Base-by-base conservation (phyloP, 2,888 invertebrate genomes). In the Lucinisca nassula region DNA sequence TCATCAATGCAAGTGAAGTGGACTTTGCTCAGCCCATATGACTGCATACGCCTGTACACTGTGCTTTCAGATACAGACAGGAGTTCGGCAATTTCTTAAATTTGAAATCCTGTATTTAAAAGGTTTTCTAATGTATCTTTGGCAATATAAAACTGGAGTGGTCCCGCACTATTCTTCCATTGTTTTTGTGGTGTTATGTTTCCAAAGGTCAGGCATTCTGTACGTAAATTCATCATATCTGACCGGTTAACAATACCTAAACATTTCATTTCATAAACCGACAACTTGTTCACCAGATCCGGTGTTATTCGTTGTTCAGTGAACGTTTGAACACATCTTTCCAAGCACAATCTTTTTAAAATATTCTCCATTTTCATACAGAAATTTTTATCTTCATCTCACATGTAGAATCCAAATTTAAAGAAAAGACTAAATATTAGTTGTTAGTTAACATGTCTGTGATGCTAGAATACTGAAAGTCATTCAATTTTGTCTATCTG, bases 1-100 rank as follows among this genome's bases (percentile, higher is more conserved):
- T 84, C 84, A 76, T 70, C 49, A 37, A 79, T 79, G 38, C 75
- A 35, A 14, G 75, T 35, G 58, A 75, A 84, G 21, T 76, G 17
- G n/a, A 24, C 24, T 49, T 58, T 51, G n/a, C 24, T 30, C 4
- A 80, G 32, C 12, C 72, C 30, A 35, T 67, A 84, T 70, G 14
- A n/a, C 27, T 32, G 67, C 80, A 80, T 85, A 21, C 61, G 10
- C 21, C 85, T 37, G 40, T 73, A 85, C 32, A 85, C 61, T 35
- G 85, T 85, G 0, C 85, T 85, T 38, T 85, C 77, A n/a, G 85
- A 85, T 1, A 79, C 72, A 32, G 74, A 74, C 38, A 85, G 58
- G 30, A 80, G 27, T 55, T 76, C 76, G 2, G 67, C 27, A 45
- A 79, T 80, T 32, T 80, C 80, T 12, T 1, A 21, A 40, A 85